Percentiles rank a stretch among this genome's conserved stretches.
Conservation (phyloP, 1,140 invertebrate species). For the Diabrotica virgifera region DNA sequence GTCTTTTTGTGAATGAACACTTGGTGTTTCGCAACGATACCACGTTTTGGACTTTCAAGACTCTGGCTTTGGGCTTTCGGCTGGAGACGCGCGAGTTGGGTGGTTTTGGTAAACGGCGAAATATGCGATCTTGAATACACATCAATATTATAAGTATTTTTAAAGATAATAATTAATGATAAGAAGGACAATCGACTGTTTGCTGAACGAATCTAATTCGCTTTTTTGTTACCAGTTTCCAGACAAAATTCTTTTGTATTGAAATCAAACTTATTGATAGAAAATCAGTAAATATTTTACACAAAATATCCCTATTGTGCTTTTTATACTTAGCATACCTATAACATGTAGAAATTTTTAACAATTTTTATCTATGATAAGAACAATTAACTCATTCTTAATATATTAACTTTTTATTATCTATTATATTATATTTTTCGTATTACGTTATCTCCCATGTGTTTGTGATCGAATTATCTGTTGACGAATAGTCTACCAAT, state of each 20-base stretch:
- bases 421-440: too few relatives aligned
- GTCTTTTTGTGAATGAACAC: neutral
- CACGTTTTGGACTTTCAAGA: neutral
- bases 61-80: neutral
- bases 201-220: neutral
- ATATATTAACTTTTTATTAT: too few relatives aligned
- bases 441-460: too few relatives aligned
- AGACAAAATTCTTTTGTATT: neutral
- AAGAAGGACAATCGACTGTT: conserved; percentile 31
- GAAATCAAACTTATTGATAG: too few relatives aligned
- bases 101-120: neutral
- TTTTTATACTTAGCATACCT: too few relatives aligned
- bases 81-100: neutral
- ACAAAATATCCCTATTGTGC: too few relatives aligned
- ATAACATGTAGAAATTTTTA: too few relatives aligned
- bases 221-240: neutral
- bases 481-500: too few relatives aligned
- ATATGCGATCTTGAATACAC: conserved; percentile 15
- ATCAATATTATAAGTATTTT: conserved; percentile 33
- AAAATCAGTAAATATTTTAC: too few relatives aligned
- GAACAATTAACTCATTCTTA: too few relatives aligned
- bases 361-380: too few relatives aligned
- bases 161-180: conserved; percentile 33
- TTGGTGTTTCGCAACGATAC: neutral
- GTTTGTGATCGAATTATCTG: too few relatives aligned